Percentiles rank a stretch among this genome's conserved stretches.
Evolutionary conservation across 2,797 vertebrate genomes (phyloP).

Genomic region (Philypnodon macrostomus): DNA sequence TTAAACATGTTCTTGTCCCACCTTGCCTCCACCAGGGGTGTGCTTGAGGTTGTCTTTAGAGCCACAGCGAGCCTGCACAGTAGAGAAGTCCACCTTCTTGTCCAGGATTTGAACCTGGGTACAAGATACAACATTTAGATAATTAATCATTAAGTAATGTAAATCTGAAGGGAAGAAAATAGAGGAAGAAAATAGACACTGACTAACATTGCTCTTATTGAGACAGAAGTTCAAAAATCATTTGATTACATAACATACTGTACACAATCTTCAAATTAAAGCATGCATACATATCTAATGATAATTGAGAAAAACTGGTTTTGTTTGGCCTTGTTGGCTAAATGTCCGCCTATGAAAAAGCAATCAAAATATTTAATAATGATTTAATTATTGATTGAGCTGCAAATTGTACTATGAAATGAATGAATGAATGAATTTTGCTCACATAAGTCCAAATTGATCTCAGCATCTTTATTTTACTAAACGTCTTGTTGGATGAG

Average conservation of each 20-base stretch:
- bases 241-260: background rate
- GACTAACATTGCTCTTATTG: background rate
- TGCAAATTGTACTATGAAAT: conserved; percentile 66
- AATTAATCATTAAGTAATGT: conserved; percentile 29
- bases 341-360: too few species aligned
- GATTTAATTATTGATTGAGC: too few species aligned
- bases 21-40: conserved; percentile 81
- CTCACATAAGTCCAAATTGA: too few species aligned
- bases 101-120: conserved; percentile 76
- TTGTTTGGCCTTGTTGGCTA: too few species aligned
- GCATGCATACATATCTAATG: too few species aligned
- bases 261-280: background rate
- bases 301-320: too few species aligned
- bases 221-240: background rate
- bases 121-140: conserved; percentile 21
- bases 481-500: conserved; percentile 40
- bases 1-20: conserved; percentile 41
- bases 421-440: too few species aligned
- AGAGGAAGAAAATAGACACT: background rate
- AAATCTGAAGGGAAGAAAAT: conserved; percentile 30
- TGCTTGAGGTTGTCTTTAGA: conserved; percentile 98
- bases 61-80: conserved; percentile 83
- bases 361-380: too few species aligned
- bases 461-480: conserved; percentile 17
- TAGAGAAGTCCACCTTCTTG: conserved; percentile 77